These are phyloP conservation scores for Dendrocincla fuliginosa DNA, from an alignment of 2,797 vertebrate genomes.

Conservation along the genomic window DNA sequence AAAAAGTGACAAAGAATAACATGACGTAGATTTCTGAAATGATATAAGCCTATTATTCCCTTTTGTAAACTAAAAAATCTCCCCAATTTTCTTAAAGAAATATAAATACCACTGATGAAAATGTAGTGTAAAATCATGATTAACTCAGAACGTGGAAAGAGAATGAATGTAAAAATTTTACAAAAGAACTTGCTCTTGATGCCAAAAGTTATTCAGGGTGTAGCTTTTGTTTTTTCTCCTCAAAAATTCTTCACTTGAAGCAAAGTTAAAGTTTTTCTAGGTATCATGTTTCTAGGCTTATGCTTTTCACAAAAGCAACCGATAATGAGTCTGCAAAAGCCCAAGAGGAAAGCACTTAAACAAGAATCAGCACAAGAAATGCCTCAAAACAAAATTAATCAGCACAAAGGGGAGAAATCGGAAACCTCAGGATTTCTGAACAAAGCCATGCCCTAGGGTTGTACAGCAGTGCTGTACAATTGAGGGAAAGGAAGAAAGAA, in stretches of 20 bases:
- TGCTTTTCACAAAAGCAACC: neutral
- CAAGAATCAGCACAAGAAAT: conserved; percentile 13
- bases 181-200: neutral
- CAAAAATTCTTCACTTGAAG: neutral
- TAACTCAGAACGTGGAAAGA: neutral
- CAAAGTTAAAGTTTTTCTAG: neutral
- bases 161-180: neutral
- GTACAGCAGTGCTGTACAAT: conserved; percentile 10
- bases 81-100: neutral
- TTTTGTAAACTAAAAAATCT: neutral
- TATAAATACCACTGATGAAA: neutral
- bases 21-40: neutral
- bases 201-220: neutral
- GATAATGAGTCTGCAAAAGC: neutral
- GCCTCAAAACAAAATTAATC: conserved; percentile 52
- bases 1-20: neutral
- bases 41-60: neutral
- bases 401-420: conserved; percentile 49
- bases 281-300: neutral
- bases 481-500: conserved; percentile 33
- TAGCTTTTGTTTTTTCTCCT: neutral
- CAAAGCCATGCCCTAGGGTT: conserved; percentile 53
- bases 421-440: conserved; percentile 54
- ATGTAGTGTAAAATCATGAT: neutral
- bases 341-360: neutral